Conservation (phyloP, 2,113 vertebrate genomes). For the Sturnira hondurensis region DNA sequence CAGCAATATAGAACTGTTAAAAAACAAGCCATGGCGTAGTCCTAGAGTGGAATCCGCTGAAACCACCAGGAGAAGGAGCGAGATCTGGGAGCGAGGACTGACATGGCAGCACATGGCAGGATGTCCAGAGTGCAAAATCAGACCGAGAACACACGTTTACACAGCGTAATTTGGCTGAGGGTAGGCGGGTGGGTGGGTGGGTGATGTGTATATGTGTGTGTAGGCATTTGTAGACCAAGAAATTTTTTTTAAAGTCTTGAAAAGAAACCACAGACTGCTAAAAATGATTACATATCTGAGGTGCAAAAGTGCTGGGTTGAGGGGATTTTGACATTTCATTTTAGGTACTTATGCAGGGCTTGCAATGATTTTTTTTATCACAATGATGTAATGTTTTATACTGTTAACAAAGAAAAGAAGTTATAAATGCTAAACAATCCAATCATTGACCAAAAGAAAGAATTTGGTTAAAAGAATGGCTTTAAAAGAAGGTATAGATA, state of each 20-base stretch:
- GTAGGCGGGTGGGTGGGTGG: too few relatives aligned
- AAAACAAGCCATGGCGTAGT: not conserved
- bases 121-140: not conserved
- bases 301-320: not conserved
- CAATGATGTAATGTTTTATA: not conserved
- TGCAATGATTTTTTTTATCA: not conserved
- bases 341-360: not conserved
- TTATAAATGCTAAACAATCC: not conserved
- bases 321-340: not conserved
- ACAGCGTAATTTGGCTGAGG: not conserved
- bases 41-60: not conserved
- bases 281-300: not conserved
- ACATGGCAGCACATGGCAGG: not conserved
- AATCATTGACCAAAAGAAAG: slow-evolving; percentile 7
- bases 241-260: not conserved
- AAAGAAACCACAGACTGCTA: not conserved
- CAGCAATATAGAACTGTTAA: not conserved
- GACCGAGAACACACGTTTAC: not conserved
- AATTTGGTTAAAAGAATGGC: slow-evolving; percentile 28
- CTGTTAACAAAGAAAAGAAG: slow-evolving; percentile 15
- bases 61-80: not conserved
- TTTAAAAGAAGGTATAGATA: not conserved
- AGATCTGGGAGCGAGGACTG: not conserved
- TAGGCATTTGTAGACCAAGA: not conserved
- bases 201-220: not conserved